These are phyloP conservation scores for Vidua chalybeata DNA, from an alignment of 2,113 vertebrate genomes.

Conservation along the genomic window DNA sequence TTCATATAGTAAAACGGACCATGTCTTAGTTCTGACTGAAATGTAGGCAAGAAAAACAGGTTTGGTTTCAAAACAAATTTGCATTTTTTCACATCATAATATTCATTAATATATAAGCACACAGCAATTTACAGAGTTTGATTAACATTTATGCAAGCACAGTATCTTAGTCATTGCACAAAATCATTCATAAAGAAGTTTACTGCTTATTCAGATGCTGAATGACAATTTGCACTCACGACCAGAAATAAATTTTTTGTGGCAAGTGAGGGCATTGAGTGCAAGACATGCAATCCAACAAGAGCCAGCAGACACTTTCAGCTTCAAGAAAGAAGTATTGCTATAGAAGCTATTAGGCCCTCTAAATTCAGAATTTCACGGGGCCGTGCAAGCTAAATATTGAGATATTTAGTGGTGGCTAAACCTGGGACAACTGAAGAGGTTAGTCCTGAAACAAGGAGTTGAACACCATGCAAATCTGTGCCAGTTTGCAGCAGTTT, in stretches of 20 bases:
- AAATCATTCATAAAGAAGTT: neutral
- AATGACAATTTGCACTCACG: neutral
- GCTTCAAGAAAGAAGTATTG: neutral
- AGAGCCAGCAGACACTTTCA: neutral
- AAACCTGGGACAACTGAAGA: neutral
- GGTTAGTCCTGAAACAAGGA: conserved; percentile 9
- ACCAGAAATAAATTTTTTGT: neutral
- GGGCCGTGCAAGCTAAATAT: neutral
- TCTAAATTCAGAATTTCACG: neutral
- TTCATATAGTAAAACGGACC: conserved; percentile 99
- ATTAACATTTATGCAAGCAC: conserved; percentile 24
- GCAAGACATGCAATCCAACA: conserved; percentile 15
- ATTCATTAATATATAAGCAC: conserved; percentile 68
- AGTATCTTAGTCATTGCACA: conserved; percentile 36
- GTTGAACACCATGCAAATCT: neutral
- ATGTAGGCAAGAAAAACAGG: conserved; percentile 99
- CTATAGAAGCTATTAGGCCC: neutral
- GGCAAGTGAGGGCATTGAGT: neutral
- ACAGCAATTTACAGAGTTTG: conserved; percentile 43
- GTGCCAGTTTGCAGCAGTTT: neutral
- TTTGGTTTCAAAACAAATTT: conserved; percentile 94
- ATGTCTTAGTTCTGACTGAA: conserved; percentile 99
- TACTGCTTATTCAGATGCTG: neutral
- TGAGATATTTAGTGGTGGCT: neutral
- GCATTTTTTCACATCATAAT: conserved; percentile 69